Percentiles rank a stretch among this genome's conserved stretches.
Conservation (phyloP, 2,113 vertebrate genomes). For the Lanius collurio region DNA sequence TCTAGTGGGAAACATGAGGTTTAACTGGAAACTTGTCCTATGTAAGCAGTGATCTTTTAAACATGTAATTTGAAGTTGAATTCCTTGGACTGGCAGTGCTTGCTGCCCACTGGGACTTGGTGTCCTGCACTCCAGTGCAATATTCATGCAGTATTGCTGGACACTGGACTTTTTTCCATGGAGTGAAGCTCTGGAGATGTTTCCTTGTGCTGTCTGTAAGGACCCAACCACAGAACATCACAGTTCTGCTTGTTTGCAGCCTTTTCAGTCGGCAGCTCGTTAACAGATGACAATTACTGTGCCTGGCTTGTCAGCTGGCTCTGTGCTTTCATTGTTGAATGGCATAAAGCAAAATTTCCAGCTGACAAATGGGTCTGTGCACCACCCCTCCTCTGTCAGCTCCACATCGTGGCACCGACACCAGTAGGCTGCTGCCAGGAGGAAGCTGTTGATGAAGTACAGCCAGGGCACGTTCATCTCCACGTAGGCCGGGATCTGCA, state of each 20-base stretch:
- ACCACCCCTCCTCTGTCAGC: constrained; percentile 46
- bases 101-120: background rate
- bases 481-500: constrained; percentile 79
- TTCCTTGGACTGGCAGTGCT: background rate
- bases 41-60: background rate
- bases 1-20: background rate
- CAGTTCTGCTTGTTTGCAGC: background rate
- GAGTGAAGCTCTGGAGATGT: background rate
- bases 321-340: constrained; percentile 33
- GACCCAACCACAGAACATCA: accelerated
- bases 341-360: constrained; percentile 83
- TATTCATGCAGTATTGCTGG: accelerated
- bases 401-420: constrained; percentile 46
- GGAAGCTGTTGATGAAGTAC: constrained; percentile 86
- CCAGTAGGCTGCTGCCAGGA: constrained; percentile 76
- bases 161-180: accelerated
- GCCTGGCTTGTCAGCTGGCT: constrained; percentile 47
- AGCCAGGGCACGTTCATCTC: constrained; percentile 86
- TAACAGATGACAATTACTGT: constrained; percentile 59
- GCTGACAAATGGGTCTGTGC: constrained; percentile 80
- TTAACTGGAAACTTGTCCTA: background rate
- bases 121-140: background rate
- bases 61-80: background rate
- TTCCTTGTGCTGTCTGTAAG: background rate
- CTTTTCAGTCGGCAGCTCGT: background rate